A percentile compares a stretch with the other conserved stretches of the same genome.
Evolutionary conservation across 1,140 invertebrate genomes (phyloP).

Genomic region (Drosophila murphyi): DNA sequence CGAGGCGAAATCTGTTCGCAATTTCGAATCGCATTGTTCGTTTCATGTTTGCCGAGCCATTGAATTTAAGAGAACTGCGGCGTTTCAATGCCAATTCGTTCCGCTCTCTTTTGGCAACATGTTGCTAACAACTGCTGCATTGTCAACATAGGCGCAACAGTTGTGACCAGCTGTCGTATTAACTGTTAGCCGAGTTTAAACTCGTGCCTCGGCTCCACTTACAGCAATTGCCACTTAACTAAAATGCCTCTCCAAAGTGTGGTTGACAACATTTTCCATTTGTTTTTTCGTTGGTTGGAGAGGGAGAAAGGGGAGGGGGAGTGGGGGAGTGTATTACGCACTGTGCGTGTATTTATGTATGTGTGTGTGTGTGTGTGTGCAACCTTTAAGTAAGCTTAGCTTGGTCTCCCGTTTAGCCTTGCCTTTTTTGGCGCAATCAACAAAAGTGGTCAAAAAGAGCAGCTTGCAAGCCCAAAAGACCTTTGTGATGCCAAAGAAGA

Average conservation of each 20-base stretch:
- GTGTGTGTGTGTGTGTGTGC: no score
- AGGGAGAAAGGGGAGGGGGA: neutral
- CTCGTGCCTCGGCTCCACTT: conserved; percentile 29
- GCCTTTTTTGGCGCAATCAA: conserved; percentile 52
- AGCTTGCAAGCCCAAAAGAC: neutral
- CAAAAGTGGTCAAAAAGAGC: conserved; percentile 53
- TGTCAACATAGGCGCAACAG: conserved; percentile 61
- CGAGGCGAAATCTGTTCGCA: neutral
- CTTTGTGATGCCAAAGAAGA: neutral
- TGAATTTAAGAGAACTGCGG: conserved; percentile 21
- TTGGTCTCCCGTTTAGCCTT: neutral
- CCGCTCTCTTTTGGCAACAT: conserved; percentile 68
- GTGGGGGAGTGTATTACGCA: neutral
- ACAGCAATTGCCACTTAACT: conserved; percentile 58
- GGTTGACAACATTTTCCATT: neutral
- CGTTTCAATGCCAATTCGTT: conserved; percentile 53
- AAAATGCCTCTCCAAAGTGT: conserved; percentile 34
- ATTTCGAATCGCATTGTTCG: neutral
- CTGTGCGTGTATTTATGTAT: neutral
- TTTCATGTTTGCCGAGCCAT: neutral
- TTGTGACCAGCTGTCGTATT: conserved; percentile 46
- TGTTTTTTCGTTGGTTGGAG: neutral
- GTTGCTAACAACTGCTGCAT: conserved; percentile 29
- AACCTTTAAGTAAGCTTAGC: neutral
- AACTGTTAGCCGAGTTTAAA: neutral